phyloP scores from a whole-genome alignment of 2,113 vertebrate genomes.

The Emydocephalus ijimae region DNA sequence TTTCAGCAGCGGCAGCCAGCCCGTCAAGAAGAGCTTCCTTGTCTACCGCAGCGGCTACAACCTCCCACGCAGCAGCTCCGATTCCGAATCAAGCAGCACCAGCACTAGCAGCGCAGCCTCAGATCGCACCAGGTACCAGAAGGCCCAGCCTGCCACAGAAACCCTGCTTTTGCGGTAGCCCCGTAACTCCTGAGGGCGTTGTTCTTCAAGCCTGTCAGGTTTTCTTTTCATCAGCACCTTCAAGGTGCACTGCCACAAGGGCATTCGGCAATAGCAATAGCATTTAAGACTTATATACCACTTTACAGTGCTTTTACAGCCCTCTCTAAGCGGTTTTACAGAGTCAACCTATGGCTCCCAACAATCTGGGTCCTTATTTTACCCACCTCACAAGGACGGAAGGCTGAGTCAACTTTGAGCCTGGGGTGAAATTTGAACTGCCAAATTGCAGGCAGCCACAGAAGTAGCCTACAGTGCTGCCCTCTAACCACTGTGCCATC shows the following conservation, averaged over 20 bases:
- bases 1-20: constrained; percentile 90
- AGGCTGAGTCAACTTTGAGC: no score
- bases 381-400: no score
- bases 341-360: no score
- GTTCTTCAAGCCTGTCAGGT: not conserved
- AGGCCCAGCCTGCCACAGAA: not conserved
- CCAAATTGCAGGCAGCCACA: no score
- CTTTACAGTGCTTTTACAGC: no score
- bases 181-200: not conserved
- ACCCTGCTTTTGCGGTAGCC: not conserved
- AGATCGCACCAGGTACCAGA: constrained; percentile 88
- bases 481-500: no score
- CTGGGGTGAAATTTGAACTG: no score
- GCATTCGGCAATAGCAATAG: not conserved
- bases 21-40: constrained; percentile 94
- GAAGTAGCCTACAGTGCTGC: no score
- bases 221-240: not conserved
- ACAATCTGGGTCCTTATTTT: no score
- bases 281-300: no score
- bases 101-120: constrained; percentile 98
- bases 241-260: not conserved
- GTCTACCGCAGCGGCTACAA: constrained; percentile 94
- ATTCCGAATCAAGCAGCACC: constrained; percentile 95
- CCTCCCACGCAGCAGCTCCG: constrained; percentile 93
- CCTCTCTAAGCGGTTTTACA: no score